These are phyloP conservation scores for Reticulitermes speratus DNA, from an alignment of 1,140 invertebrate species.

Conservation along the genomic window DNA sequence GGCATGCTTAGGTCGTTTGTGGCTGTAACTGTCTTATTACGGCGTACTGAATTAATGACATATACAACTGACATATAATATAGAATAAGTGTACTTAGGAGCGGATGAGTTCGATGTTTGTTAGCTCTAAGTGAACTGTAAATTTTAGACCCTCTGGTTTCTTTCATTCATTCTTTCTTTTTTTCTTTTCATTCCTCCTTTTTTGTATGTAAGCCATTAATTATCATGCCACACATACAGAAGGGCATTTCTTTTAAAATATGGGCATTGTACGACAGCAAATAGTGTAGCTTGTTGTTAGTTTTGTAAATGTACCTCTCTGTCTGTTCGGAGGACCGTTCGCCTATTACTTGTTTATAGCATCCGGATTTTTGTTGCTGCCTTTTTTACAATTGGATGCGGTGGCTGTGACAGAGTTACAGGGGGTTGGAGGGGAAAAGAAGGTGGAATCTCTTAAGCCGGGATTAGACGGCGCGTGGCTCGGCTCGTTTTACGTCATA, in stretches of 20 bases:
- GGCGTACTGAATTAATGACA: not conserved
- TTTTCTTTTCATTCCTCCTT: not conserved
- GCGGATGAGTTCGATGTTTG: not conserved
- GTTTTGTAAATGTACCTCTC: not conserved
- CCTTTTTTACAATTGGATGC: not conserved
- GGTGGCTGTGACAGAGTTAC: not conserved
- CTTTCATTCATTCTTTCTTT: not conserved
- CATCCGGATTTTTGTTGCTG: slow-evolving; percentile 13
- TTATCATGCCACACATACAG: slow-evolving; percentile 2
- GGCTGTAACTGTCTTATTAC: no score
- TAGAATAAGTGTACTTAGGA: not conserved
- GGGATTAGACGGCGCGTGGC: no score
- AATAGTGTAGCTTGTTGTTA: not conserved
- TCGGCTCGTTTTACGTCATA: no score
- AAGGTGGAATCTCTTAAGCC: not conserved
- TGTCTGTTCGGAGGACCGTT: not conserved
- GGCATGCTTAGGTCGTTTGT: no score
- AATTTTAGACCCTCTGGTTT: not conserved
- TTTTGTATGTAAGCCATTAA: slow-evolving; percentile 16
- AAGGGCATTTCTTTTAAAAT: slow-evolving; percentile 7
- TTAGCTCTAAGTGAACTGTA: slow-evolving; percentile 9
- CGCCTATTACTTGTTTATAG: not conserved
- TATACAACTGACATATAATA: not conserved
- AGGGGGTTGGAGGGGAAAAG: not conserved
- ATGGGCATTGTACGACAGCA: not conserved